phyloP scores from a whole-genome alignment of 1,140 invertebrate species.

The Lineus longissimus region DNA sequence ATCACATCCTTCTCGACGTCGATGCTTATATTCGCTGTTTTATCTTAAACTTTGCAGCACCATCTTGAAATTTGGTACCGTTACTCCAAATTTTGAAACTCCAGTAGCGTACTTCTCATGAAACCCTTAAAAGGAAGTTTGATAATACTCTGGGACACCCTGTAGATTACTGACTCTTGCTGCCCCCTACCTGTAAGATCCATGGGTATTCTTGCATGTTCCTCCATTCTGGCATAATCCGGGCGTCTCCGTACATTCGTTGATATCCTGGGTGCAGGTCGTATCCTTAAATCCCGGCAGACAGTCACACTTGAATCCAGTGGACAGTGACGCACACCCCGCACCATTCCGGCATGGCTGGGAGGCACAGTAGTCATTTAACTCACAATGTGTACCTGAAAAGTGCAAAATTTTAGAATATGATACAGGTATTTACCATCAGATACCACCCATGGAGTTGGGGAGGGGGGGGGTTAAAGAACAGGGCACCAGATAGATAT shows the following conservation, averaged over 20 bases:
- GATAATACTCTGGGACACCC: too few relatives aligned
- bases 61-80: too few relatives aligned
- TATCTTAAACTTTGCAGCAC: too few relatives aligned
- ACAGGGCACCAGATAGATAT: not conserved
- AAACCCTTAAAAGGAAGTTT: too few relatives aligned
- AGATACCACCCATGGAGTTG: not conserved
- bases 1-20: too few relatives aligned
- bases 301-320: conserved; percentile 59
- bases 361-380: conserved; percentile 58
- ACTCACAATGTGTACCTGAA: conserved; percentile 81
- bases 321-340: conserved; percentile 52
- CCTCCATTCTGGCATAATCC: conserved; percentile 87
- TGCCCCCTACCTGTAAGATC: conserved; percentile 84
- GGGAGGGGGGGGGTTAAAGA: not conserved
- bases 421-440: not conserved
- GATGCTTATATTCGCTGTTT: too few relatives aligned
- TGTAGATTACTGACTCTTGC: too few relatives aligned
- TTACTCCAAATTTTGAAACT: too few relatives aligned
- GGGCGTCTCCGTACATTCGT: conserved; percentile 77
- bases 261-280: conserved; percentile 81
- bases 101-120: too few relatives aligned
- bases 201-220: conserved; percentile 70
- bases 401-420: conserved; percentile 24
- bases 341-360: conserved; percentile 48
- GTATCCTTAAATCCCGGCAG: conserved; percentile 40